Evolutionary conservation across 1,140 invertebrate genomes (phyloP).

Genomic region (Meteorus sp.): DNA sequence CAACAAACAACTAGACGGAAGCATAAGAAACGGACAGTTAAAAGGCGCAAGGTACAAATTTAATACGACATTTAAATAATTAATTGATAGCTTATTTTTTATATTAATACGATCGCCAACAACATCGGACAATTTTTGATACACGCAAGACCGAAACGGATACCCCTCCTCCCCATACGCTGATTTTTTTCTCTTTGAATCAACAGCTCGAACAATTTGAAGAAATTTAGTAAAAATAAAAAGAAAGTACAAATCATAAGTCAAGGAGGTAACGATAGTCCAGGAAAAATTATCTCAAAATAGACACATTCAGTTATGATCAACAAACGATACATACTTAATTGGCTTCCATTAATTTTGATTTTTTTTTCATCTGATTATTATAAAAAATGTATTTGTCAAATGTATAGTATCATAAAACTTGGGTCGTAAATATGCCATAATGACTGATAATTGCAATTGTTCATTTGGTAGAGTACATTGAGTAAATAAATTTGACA

Average conservation of each 20-base stretch:
- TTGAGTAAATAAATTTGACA: slow-evolving; percentile 14
- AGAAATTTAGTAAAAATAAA: no score
- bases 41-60: slow-evolving; percentile 53
- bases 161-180: neutral
- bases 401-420: neutral
- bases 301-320: neutral
- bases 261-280: neutral
- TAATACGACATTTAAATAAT: slow-evolving; percentile 22
- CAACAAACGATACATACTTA: neutral
- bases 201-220: neutral
- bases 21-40: slow-evolving; percentile 41
- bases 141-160: neutral
- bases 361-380: neutral
- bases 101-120: slow-evolving; percentile 1
- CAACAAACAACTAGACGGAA: slow-evolving; percentile 37
- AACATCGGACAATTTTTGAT: neutral
- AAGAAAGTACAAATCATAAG: no score
- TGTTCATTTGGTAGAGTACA: slow-evolving; percentile 12
- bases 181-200: neutral
- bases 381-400: neutral
- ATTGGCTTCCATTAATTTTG: neutral
- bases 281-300: neutral
- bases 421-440: neutral
- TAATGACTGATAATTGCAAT: slow-evolving; percentile 6
- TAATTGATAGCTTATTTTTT: neutral